These are phyloP conservation scores for Andrena chrysosceles DNA, from an alignment of 2,888 invertebrate genomes.

Conservation along the genomic window DNA sequence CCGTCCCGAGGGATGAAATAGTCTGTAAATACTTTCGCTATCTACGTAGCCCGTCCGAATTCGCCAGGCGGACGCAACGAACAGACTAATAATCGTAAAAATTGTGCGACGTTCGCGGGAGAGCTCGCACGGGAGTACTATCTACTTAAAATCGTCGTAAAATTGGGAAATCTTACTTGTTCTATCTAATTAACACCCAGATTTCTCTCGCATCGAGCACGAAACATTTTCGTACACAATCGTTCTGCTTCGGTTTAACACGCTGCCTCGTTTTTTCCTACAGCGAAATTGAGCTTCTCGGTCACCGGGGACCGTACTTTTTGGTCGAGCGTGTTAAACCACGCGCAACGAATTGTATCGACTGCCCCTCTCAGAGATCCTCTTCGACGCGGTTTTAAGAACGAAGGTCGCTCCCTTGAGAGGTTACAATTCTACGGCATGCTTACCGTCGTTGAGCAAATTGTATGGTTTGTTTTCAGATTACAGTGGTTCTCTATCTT, in stretches of 20 bases:
- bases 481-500: constrained; percentile 19
- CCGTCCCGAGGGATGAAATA: neutral
- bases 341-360: neutral
- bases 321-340: constrained; percentile 1
- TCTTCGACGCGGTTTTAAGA: neutral
- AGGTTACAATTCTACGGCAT: constrained; percentile 29
- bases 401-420: neutral
- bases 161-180: constrained; percentile 13
- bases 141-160: constrained; percentile 30
- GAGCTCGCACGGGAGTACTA: neutral
- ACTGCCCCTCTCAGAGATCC: no score
- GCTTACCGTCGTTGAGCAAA: constrained; percentile 60
- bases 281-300: constrained; percentile 16
- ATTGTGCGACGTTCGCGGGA: constrained; percentile 27
- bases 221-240: neutral
- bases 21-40: constrained; percentile 44
- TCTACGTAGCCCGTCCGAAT: constrained; percentile 14
- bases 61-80: constrained; percentile 22
- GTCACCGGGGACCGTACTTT: neutral
- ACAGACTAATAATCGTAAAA: constrained; percentile 32
- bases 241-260: neutral
- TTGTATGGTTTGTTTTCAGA: constrained; percentile 43
- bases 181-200: constrained; percentile 13
- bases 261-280: neutral
- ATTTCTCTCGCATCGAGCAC: neutral